Evolutionary conservation across 2,113 vertebrate genomes (phyloP).

Genomic region (Edolisoma coerulescens): DNA sequence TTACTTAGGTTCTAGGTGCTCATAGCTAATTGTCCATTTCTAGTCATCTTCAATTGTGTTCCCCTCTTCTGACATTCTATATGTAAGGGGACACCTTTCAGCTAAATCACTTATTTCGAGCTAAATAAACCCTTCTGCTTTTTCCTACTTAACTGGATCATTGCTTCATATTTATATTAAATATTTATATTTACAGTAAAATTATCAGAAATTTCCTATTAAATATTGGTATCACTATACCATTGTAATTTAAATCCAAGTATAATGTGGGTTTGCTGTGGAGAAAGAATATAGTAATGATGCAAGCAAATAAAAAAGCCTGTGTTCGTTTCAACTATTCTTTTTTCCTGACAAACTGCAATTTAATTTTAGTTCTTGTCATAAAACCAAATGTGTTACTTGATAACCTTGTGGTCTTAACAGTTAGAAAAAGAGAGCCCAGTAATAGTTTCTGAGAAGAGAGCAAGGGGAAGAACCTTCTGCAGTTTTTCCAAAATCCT

Average conservation of each 20-base stretch:
- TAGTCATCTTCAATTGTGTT: background rate
- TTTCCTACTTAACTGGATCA: background rate
- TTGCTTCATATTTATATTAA: background rate
- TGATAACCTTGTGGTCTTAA: background rate
- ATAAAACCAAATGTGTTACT: background rate
- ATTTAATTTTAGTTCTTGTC: background rate
- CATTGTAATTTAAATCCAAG: background rate
- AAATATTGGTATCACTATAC: background rate
- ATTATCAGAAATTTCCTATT: background rate
- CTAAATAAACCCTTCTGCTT: background rate
- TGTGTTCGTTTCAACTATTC: background rate
- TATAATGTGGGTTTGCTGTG: background rate
- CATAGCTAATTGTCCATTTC: background rate
- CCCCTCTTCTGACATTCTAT: background rate
- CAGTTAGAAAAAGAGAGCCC: background rate
- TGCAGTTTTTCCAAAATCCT: background rate
- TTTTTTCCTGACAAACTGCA: background rate
- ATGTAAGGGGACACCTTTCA: background rate
- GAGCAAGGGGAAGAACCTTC: background rate
- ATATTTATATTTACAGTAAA: background rate
- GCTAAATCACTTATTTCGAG: background rate
- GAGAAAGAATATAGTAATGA: background rate
- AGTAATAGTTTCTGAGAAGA: background rate
- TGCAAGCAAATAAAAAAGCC: background rate
- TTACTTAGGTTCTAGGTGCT: background rate